These are phyloP conservation scores for Cinara cedri DNA, from an alignment of 2,888 invertebrate genomes.

Conservation along the genomic window DNA sequence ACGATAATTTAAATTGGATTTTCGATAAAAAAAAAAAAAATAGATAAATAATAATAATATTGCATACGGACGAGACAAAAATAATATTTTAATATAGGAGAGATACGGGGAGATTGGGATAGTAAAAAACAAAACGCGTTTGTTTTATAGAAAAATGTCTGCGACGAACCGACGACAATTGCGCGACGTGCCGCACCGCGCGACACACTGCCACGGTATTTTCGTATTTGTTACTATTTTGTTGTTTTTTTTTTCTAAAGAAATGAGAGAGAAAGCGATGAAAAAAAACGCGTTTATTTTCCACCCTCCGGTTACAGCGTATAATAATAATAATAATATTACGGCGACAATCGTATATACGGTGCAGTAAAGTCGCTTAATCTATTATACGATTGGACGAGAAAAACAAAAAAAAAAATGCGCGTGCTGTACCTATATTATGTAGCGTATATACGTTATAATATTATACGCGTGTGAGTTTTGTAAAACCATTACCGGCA, in stretches of 20 bases:
- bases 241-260: not conserved
- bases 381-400: slow-evolving; percentile 19
- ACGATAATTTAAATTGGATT: too few relatives aligned
- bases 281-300: slow-evolving; percentile 11
- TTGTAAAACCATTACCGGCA: not conserved
- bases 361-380: slow-evolving; percentile 14
- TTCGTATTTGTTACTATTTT: slow-evolving; percentile 35
- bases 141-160: slow-evolving; percentile 25
- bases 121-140: too few relatives aligned
- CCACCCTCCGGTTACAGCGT: not conserved
- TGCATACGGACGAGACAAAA: too few relatives aligned
- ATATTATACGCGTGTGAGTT: not conserved
- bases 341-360: not conserved
- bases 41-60: too few relatives aligned
- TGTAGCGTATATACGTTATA: too few relatives aligned
- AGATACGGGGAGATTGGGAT: too few relatives aligned
- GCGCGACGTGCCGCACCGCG: too few relatives aligned
- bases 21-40: too few relatives aligned
- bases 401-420: too few relatives aligned
- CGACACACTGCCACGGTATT: not conserved
- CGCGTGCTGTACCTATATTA: not conserved
- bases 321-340: not conserved
- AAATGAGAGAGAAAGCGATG: not conserved
- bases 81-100: too few relatives aligned
- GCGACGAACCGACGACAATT: too few relatives aligned